These are phyloP conservation scores for Unio delphinus DNA, from an alignment of 2,888 invertebrate species.

Conservation along the genomic window DNA sequence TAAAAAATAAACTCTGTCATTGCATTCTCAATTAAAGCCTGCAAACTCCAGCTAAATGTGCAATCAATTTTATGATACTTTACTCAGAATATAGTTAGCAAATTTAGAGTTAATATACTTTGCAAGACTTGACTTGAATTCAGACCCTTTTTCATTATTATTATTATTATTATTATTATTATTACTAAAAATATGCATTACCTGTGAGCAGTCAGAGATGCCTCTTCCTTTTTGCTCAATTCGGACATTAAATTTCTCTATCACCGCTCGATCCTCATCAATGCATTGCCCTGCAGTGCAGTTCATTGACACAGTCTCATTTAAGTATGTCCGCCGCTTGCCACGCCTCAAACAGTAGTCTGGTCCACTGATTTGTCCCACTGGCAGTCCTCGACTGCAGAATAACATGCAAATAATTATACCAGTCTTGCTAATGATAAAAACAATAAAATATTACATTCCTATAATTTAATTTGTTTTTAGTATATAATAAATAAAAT, in stretches of 20 bases:
- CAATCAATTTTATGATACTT: too few species aligned
- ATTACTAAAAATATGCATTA: slow-evolving; percentile 19
- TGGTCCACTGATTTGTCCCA: slow-evolving; percentile 63
- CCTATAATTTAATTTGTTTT: too few species aligned
- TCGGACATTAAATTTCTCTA: slow-evolving; percentile 53
- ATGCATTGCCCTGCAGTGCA: slow-evolving; percentile 43
- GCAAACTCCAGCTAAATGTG: too few species aligned
- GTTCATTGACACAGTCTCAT: slow-evolving; percentile 31
- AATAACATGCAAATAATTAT: too few species aligned
- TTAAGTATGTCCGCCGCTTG: slow-evolving; percentile 32
- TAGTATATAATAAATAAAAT: too few species aligned
- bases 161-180: slow-evolving; percentile 15
- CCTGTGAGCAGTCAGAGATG: slow-evolving; percentile 48
- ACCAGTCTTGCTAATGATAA: too few species aligned
- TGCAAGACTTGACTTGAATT: background rate
- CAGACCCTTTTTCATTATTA: background rate
- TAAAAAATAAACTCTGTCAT: too few species aligned
- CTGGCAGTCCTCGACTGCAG: slow-evolving; percentile 59
- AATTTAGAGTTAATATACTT: too few species aligned
- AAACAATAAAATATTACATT: too few species aligned
- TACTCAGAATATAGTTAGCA: too few species aligned
- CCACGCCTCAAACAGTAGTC: slow-evolving; percentile 61
- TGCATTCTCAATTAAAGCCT: too few species aligned
- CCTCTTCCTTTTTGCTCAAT: slow-evolving; percentile 48
- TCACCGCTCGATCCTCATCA: slow-evolving; percentile 44